phyloP scores from a whole-genome alignment of 2,797 vertebrate genomes.

The Microtus californicus region DNA sequence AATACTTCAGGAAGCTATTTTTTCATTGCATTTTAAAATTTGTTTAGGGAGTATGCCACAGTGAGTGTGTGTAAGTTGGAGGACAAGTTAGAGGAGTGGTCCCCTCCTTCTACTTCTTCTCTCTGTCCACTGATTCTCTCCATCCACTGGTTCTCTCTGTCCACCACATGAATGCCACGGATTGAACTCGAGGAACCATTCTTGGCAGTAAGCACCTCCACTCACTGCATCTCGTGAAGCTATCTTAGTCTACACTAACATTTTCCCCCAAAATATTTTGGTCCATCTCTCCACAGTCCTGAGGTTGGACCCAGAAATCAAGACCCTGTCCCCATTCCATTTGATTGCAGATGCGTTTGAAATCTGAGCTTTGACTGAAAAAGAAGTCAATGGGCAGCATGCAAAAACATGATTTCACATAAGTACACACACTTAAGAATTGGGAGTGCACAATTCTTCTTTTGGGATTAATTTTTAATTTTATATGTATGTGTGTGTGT shows the following conservation, averaged over 20 bases:
- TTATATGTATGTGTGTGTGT: background rate
- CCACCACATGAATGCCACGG: background rate
- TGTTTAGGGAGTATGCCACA: background rate
- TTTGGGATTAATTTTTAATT: background rate
- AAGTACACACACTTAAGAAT: slow-evolving; percentile 3
- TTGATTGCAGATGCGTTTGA: slow-evolving; percentile 3
- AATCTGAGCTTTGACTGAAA: background rate
- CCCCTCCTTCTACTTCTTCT: background rate
- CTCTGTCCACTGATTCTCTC: background rate
- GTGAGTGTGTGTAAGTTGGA: background rate
- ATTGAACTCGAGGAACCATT: background rate
- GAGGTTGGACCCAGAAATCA: background rate
- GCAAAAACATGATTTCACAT: background rate
- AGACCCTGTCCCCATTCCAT: background rate
- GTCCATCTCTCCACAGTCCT: background rate
- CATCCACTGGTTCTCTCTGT: background rate
- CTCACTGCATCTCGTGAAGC: background rate
- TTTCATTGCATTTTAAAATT: background rate
- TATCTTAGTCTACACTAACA: background rate
- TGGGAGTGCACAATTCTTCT: background rate
- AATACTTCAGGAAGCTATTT: slow-evolving; percentile 2
- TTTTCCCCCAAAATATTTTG: background rate
- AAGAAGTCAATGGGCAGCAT: background rate
- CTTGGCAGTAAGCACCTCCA: background rate
- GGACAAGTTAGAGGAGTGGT: background rate